Conservation (phyloP, 2,888 invertebrate species). For the Drosophila greeni region DNA sequence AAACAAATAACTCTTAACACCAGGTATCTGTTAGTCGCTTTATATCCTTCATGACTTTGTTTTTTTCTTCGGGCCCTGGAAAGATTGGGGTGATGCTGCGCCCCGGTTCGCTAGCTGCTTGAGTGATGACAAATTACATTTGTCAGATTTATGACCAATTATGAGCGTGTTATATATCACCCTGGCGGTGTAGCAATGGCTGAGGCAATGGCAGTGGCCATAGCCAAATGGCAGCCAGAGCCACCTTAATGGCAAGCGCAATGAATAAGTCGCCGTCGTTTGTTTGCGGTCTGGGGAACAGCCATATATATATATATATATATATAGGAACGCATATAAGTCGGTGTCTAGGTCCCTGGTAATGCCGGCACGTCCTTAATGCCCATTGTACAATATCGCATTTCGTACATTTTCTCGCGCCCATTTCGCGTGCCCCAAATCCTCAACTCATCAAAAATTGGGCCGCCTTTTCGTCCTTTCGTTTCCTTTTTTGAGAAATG, state of each 20-base stretch:
- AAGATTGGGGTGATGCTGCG: constrained; percentile 16
- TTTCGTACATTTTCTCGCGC: constrained; percentile 55
- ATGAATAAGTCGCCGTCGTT: constrained; percentile 74
- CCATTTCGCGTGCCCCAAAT: constrained; percentile 35
- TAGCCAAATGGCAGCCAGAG: constrained; percentile 49
- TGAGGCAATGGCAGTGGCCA: constrained; percentile 23
- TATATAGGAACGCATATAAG: constrained; percentile 11
- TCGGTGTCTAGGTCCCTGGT: constrained; percentile 19
- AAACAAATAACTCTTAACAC: not conserved
- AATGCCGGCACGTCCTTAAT: constrained; percentile 46
- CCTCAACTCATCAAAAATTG: constrained; percentile 38
- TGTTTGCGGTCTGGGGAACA: constrained; percentile 57
- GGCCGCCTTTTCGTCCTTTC: constrained; percentile 9
- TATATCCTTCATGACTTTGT: not conserved
- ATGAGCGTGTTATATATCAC: constrained; percentile 78
- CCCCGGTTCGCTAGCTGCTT: constrained; percentile 66
- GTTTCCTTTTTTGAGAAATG: constrained; percentile 31
- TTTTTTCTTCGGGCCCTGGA: constrained; percentile 6
- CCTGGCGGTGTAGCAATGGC: constrained; percentile 14
- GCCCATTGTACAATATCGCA: constrained; percentile 52
- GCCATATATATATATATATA: constrained; percentile 16
- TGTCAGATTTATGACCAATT: constrained; percentile 78
- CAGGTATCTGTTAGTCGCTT: constrained; percentile 14
- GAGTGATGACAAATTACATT: constrained; percentile 78
- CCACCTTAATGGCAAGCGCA: constrained; percentile 73